Evolutionary conservation across 2,888 invertebrate species (phyloP).

Genomic region (Deroplatys truncata): DNA sequence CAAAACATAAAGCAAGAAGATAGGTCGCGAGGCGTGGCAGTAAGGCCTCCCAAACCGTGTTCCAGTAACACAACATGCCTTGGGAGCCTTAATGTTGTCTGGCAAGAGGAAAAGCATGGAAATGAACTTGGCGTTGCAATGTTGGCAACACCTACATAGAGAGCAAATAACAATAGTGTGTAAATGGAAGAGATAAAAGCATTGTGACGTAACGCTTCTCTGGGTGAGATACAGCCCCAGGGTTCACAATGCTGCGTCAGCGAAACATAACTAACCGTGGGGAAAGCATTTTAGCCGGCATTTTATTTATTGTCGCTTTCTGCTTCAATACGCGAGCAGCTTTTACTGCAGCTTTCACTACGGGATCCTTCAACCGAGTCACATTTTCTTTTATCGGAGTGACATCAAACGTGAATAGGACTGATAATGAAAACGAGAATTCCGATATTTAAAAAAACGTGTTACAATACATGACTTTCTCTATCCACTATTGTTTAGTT

Average conservation of each 20-base stretch:
- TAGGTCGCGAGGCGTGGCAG: not conserved
- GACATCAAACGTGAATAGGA: too few species aligned
- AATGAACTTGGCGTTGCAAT: not conserved
- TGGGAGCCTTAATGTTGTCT: not conserved
- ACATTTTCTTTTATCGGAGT: too few species aligned
- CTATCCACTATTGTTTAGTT: too few species aligned
- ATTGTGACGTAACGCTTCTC: not conserved
- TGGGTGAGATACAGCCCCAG: not conserved
- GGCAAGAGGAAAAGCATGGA: not conserved
- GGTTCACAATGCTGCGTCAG: too few species aligned
- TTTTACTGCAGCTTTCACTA: too few species aligned
- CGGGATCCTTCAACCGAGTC: too few species aligned
- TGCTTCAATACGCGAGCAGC: too few species aligned
- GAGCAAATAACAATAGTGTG: not conserved
- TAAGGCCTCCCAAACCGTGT: not conserved
- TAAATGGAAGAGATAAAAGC: not conserved
- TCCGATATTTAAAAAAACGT: too few species aligned
- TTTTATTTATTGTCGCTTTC: not conserved
- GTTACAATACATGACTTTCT: too few species aligned
- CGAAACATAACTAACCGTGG: not conserved
- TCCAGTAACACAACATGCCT: not conserved
- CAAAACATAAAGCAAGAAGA: not conserved
- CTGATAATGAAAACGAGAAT: too few species aligned
- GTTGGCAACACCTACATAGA: not conserved
- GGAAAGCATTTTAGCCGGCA: not conserved